Conservation (phyloP, 2,797 vertebrate species). For the Sciurus vulgaris region DNA sequence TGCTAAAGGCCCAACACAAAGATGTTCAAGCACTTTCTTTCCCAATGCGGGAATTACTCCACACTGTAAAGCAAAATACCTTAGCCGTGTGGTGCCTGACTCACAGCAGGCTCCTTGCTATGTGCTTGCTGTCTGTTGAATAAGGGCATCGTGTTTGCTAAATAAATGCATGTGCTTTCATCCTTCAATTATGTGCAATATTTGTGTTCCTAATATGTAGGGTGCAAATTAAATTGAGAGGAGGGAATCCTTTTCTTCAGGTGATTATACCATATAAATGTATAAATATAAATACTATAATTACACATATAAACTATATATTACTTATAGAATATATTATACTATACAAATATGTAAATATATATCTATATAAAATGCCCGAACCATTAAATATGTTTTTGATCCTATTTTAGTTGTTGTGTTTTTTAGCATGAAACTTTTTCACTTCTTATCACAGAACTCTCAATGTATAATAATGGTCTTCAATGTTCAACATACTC, state of each 20-base stretch:
- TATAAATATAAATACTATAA: not conserved
- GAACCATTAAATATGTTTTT: not conserved
- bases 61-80: not conserved
- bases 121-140: not conserved
- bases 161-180: not conserved
- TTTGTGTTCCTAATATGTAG: not conserved
- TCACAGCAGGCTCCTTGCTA: not conserved
- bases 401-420: not conserved
- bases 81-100: not conserved
- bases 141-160: not conserved
- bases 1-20: not conserved
- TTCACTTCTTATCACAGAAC: not conserved
- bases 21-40: not conserved
- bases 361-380: not conserved
- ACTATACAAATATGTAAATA: not conserved
- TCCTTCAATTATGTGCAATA: not conserved
- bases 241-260: not conserved
- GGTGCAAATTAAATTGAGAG: not conserved
- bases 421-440: slow-evolving; percentile 14
- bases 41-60: not conserved
- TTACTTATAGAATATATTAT: too few relatives aligned
- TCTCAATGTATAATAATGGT: slow-evolving; percentile 18
- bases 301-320: too few relatives aligned
- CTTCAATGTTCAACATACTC: slow-evolving; percentile 18
- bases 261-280: not conserved